Base-by-base conservation (phyloP, 2,797 vertebrate genomes). In the Masticophis lateralis region DNA sequence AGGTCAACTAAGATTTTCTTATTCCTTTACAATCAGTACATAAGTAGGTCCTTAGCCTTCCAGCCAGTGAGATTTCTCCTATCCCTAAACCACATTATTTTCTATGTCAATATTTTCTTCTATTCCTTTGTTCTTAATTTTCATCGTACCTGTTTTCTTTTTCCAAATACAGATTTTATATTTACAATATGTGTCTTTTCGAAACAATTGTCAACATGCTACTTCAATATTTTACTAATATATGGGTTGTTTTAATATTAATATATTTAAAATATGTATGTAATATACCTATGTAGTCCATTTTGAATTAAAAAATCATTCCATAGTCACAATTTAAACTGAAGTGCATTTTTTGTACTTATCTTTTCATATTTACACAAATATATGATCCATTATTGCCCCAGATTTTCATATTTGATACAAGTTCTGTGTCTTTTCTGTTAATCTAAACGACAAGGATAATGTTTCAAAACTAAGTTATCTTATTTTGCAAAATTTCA, bases 261-360 rank as follows among this genome's bases (percentile, higher is more conserved):
- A 43, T 18, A 32, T 43, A 37, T 63, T 28, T n/a, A 32, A 66
- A 43, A n/a, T 74, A 59, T 59, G 11, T 87, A 88, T 43, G 16
- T 18, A 74, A 74, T 74, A 37, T 32, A 43, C 25, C 22, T 47
- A 7, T 83, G 66, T n/a, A 79, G 20, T 13, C 22, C 10, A 92
- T 74, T 91, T 79, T 89, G 53, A 63, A 60, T 79, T 16, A 83
- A 91, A n/a, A 92, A 56, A 32, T 79, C 32, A 74, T 79, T 86
- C 56, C 61, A 55, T 57, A 32, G 37, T 27, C 18, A 51, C 86
- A 83, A 83, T 60, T 28, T 59, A 55, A 89, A 60, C 51, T 47
- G 74, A 83, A 2, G 56, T 88, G 28, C 66, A 94, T 90, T 92
- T 61, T 93, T 92, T 93, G 88, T 90, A 83, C 91, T 93, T 90